Evolutionary conservation across 2,888 invertebrate species (phyloP), one percentile per base, ranked within the genome.

Genomic region (Halictus quadricinctus): DNA sequence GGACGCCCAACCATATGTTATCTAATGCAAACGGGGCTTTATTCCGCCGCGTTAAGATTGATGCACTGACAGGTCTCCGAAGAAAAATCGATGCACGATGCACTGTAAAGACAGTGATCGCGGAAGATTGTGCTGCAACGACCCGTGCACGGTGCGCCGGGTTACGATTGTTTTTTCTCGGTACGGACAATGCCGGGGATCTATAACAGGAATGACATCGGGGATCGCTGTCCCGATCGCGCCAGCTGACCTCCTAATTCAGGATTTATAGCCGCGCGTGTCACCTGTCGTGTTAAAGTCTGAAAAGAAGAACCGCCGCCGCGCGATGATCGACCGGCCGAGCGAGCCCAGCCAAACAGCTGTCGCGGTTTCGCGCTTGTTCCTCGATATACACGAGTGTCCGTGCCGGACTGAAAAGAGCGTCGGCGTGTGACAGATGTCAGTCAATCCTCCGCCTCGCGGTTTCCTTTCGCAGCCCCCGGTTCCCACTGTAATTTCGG

Each of bases 191-290:
- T 25, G 43, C 25, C 36, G 13, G 29, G 8, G 66, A 66, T 66
- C 66, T 29, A 66, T 36, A 66, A 41, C 15, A 12, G 29, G 5
- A 50, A 69, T 43, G 36, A 46, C 36, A 74, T 50, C 60, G 50
- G 43, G 18, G 36, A 25, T 48, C 66, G 25, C 13, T 41, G 36
- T n/a, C 36, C 60, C 80, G 90, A 90, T 86, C 80, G 78, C 69
- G 58, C 64, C 90, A 90, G 88, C 90, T 90, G 90, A 88, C 90
- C 82, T 84, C 76, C 73, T 81, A 78, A 86, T 84, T 84, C 84
- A 81, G 72, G 85, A 86, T 86, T 86, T 84, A 80, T 84, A 81
- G 72, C 43, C 15, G 41, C 78, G 72, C 76, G 85, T 81, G 85
- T 84, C 85, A 86, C 85, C 85, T 84, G 85, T 86, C 85, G 80